Percentiles rank a stretch among this genome's conserved stretches.
Evolutionary conservation across 2,113 vertebrate genomes (phyloP).

Genomic region (Xerus inauris): DNA sequence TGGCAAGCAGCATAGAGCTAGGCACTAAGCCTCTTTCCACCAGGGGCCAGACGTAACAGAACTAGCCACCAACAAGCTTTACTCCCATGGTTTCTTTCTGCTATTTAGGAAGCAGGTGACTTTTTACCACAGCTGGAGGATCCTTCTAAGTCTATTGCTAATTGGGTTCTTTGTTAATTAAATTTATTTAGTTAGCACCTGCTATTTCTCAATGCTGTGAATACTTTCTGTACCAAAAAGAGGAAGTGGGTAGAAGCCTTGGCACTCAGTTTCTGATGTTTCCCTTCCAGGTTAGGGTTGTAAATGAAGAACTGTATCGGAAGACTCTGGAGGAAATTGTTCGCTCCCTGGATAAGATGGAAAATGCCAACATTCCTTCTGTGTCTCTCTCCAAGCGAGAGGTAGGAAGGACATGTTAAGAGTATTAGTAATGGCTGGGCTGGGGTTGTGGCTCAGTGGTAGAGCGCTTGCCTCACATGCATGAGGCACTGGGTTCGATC

Average conservation of each 20-base stretch:
- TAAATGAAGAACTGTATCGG: slow-evolving; percentile 92
- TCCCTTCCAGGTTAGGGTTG: slow-evolving; percentile 91
- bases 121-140: not conserved
- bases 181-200: not conserved
- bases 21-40: not conserved
- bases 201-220: not conserved
- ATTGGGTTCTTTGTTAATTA: slow-evolving; percentile 30
- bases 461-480: too few relatives aligned
- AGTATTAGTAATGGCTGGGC: not conserved
- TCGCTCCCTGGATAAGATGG: slow-evolving; percentile 95
- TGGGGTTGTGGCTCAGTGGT: too few relatives aligned
- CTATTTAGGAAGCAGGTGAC: not conserved
- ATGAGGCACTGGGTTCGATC: too few relatives aligned
- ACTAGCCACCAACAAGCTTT: not conserved
- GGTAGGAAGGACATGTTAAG: slow-evolving; percentile 84
- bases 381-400: slow-evolving; percentile 92
- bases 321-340: slow-evolving; percentile 96
- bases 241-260: not conserved
- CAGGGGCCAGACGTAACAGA: not conserved
- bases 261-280: not conserved
- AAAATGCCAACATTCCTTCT: slow-evolving; percentile 98
- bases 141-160: not conserved
- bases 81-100: not conserved
- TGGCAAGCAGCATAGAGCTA: not conserved
- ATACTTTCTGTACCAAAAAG: not conserved